Evolutionary conservation across 2,797 vertebrate genomes (phyloP).

Genomic region (Rhadinocentrus ornatus): DNA sequence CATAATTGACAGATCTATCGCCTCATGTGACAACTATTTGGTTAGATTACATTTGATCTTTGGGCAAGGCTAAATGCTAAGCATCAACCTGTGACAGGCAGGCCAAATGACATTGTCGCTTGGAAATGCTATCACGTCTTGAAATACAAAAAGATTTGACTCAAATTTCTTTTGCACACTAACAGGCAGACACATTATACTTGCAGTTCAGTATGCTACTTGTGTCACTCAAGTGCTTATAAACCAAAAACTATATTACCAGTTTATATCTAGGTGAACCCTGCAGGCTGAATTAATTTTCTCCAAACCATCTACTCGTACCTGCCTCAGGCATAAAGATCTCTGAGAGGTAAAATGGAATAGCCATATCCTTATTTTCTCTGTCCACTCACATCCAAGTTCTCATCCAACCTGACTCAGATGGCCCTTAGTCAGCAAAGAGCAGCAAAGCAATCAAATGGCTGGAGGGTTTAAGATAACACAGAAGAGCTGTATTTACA

Average conservation of each 20-base stretch:
- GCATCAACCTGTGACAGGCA: slow-evolving; percentile 54
- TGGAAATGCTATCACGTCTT: slow-evolving; percentile 41
- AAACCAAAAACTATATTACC: slow-evolving; percentile 42
- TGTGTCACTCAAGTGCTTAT: slow-evolving; percentile 35
- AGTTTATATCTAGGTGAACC: slow-evolving; percentile 33
- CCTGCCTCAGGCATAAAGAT: slow-evolving; percentile 43
- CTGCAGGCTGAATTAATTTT: slow-evolving; percentile 52
- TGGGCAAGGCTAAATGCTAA: slow-evolving; percentile 39
- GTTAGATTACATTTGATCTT: slow-evolving; percentile 58
- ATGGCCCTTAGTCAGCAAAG: slow-evolving; percentile 33
- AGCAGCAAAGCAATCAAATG: slow-evolving; percentile 17
- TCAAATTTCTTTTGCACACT: slow-evolving; percentile 13
- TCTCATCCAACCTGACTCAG: slow-evolving; percentile 27
- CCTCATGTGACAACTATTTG: slow-evolving; percentile 68
- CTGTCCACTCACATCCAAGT: slow-evolving; percentile 28
- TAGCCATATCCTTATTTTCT: slow-evolving; percentile 43
- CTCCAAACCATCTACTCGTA: slow-evolving; percentile 36
- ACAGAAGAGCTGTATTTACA: slow-evolving; percentile 22
- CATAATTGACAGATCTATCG: slow-evolving; percentile 66
- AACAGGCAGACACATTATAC: neutral
- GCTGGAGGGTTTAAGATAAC: slow-evolving; percentile 47
- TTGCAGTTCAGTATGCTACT: slow-evolving; percentile 35
- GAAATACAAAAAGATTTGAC: slow-evolving; percentile 33
- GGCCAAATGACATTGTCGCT: slow-evolving; percentile 33
- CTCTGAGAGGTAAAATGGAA: slow-evolving; percentile 27